Evolutionary conservation across 2,888 invertebrate species (phyloP).

Genomic region (Agrochola lychnidis): DNA sequence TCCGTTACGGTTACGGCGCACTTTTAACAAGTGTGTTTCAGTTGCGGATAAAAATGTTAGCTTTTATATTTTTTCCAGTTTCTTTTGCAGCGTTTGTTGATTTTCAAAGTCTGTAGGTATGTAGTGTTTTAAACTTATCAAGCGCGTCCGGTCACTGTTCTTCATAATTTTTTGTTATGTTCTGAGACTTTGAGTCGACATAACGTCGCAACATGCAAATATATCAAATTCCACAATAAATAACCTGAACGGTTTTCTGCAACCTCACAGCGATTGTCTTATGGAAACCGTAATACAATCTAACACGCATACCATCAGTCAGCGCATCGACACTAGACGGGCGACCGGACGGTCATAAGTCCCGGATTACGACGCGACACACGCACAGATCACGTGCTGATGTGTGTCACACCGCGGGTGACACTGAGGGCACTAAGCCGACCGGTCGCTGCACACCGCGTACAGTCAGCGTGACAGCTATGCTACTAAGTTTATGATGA

Average conservation of each 20-base stretch:
- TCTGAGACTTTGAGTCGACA: neutral
- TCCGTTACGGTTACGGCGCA: slow-evolving; percentile 19
- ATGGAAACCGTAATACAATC: neutral
- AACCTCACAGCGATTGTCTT: neutral
- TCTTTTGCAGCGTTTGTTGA: slow-evolving; percentile 1
- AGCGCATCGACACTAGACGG: neutral
- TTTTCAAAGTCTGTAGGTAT: neutral
- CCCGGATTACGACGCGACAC: slow-evolving; percentile 2
- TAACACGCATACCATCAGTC: neutral
- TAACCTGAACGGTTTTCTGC: neutral
- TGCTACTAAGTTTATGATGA: neutral
- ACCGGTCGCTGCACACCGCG: neutral
- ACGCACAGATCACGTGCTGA: slow-evolving; percentile 11
- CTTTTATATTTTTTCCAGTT: slow-evolving; percentile 20
- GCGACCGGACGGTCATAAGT: neutral
- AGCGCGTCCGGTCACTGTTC: neutral
- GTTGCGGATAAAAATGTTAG: slow-evolving; percentile 20
- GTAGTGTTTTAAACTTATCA: neutral
- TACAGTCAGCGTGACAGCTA: neutral
- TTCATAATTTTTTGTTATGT: neutral
- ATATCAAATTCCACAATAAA: neutral
- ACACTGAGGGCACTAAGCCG: neutral
- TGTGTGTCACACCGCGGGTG: neutral
- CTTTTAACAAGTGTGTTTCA: slow-evolving; percentile 44
- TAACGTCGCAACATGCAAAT: neutral